Conservation (phyloP, 2,888 invertebrate species). For the Parnassius smintheus region DNA sequence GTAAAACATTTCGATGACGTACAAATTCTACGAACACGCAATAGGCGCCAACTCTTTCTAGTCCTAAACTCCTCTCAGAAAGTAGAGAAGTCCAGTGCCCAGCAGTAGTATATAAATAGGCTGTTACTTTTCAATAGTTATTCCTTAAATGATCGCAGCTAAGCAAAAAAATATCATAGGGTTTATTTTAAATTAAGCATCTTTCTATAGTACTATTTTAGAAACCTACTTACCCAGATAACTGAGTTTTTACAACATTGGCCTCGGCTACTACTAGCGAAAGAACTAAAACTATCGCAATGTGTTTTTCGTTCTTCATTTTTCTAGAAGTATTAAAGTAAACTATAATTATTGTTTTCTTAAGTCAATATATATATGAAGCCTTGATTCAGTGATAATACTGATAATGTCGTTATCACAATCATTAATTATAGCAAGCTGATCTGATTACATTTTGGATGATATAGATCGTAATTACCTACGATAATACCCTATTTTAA, state of each 20-base stretch:
- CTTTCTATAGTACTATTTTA: too few relatives aligned
- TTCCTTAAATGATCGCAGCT: too few relatives aligned
- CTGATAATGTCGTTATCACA: slow-evolving; percentile 40
- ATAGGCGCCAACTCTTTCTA: too few relatives aligned
- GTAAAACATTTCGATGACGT: too few relatives aligned
- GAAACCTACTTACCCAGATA: slow-evolving; percentile 37
- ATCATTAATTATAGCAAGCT: slow-evolving; percentile 11
- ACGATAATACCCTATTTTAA: slow-evolving; percentile 35
- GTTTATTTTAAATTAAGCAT: too few relatives aligned
- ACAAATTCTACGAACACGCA: too few relatives aligned
- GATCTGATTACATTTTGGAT: slow-evolving; percentile 13
- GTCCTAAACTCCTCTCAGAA: too few relatives aligned
- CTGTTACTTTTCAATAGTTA: too few relatives aligned
- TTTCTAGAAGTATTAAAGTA: slow-evolving; percentile 29
- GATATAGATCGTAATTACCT: slow-evolving; percentile 51
- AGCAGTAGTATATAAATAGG: too few relatives aligned
- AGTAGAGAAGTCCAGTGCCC: too few relatives aligned
- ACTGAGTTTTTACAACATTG: slow-evolving; percentile 38
- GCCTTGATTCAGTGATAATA: slow-evolving; percentile 41
- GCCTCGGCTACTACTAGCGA: slow-evolving; percentile 56
- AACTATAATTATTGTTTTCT: slow-evolving; percentile 35
- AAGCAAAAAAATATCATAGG: too few relatives aligned
- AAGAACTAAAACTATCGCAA: slow-evolving; percentile 46
- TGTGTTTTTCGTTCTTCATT: slow-evolving; percentile 54
- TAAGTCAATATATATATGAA: slow-evolving; percentile 44